Base-by-base conservation (phyloP, 2,113 vertebrate genomes). In the Neodontobutis hainanensis region DNA sequence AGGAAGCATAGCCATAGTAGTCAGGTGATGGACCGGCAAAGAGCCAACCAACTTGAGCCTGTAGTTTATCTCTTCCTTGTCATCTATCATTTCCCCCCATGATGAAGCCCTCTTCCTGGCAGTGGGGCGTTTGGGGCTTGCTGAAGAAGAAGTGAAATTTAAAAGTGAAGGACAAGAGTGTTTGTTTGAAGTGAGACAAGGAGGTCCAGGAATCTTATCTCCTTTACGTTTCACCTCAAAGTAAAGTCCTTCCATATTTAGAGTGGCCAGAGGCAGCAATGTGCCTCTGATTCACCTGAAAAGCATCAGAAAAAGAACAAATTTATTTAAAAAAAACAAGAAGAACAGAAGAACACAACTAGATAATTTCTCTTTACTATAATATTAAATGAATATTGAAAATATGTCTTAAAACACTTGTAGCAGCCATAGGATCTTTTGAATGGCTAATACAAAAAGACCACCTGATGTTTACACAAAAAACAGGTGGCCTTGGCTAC, bases 1-100 rank as follows among this genome's bases (percentile, higher is more conserved):
- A 0, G 97, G 96, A 60, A 99, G 92, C 94, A 98, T 95, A 53
- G 96, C 83, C 96, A 95, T 96, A 57, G 96, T 97, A 77, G 96
- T 98, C 46, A 96, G 91, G 1, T 90, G 81, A 57, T 98, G 95
- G 46, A 98, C 95, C 0, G 91, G 83, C 70, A 95, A 77, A 36
- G 91, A 96, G 44, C 97, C 97, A 14, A 93, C 82, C 3, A 99
- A 83, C 48, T 92, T 93, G 40, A 99, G 92, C 53, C 85, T 85
- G 75, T 96, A 98, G 57, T 51, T 78, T 14, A 92, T 61, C 76
- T 86, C 89, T 19, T 77, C 80, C 19, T 81, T 71, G 4, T 52
- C 70, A 16, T 71, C 75, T 8, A 48, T 14, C 64, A 55, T 53
- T 6, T 6, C 52, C 6, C 49, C 57, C 65, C 61, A 56, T 34